These are phyloP conservation scores for Paradoxurus hermaphroditus DNA, from an alignment of 2,113 vertebrate species.

Conservation along the genomic window DNA sequence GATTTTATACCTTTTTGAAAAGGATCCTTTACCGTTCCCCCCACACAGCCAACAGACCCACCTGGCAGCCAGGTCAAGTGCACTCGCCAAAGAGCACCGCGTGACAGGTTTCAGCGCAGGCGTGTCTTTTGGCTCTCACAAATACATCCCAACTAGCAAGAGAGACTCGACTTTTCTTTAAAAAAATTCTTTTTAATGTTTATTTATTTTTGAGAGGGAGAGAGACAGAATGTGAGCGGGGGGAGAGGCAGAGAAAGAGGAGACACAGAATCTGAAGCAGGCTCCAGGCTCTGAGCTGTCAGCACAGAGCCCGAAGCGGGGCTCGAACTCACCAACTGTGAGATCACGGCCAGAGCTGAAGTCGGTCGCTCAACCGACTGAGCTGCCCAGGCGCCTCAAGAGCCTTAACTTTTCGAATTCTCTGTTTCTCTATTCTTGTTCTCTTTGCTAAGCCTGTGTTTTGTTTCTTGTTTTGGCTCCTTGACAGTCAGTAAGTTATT, in stretches of 20 bases:
- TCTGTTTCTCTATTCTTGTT: not conserved
- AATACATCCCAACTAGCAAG: not conserved
- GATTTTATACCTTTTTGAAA: not conserved
- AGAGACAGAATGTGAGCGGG: no score
- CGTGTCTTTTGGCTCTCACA: not conserved
- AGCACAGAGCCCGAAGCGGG: no score
- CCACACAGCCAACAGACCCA: not conserved
- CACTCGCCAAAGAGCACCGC: not conserved
- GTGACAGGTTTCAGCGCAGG: not conserved
- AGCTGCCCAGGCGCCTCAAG: no score
- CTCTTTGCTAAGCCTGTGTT: not conserved
- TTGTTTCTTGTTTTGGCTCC: not conserved
- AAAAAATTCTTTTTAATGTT: no score
- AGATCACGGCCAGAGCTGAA: no score
- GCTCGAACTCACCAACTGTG: no score
- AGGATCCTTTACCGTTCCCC: not conserved
- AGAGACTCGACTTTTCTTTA: not conserved
- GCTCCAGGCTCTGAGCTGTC: no score
- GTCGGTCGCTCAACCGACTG: no score
- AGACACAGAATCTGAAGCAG: no score
- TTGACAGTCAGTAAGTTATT: not conserved
- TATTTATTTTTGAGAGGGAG: no score
- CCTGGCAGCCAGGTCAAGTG: not conserved
- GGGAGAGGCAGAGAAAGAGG: no score
- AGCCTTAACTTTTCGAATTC: not conserved